A percentile compares a stretch with the other conserved stretches of the same genome.
phyloP scores from a whole-genome alignment of 1,140 invertebrate genomes.

The Subanguina moxae region DNA sequence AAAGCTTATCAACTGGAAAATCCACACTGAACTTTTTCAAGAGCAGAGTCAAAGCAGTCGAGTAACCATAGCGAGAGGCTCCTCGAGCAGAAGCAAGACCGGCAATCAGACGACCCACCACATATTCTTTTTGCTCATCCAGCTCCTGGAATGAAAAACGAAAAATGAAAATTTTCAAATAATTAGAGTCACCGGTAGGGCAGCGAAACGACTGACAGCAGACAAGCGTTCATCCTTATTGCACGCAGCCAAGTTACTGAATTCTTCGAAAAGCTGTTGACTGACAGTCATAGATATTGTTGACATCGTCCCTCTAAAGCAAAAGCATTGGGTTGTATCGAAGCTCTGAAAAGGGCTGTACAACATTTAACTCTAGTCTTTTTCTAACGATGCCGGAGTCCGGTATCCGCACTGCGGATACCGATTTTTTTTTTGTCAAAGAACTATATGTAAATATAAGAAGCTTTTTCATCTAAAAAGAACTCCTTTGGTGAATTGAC shows the following conservation, averaged over 20 bases:
- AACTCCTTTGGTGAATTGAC: too few species aligned
- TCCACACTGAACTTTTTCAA: background rate
- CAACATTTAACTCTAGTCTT: too few species aligned
- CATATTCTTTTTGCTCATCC: background rate
- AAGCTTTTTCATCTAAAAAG: too few species aligned
- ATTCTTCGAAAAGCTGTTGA: slow-evolving; percentile 1
- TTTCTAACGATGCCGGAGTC: too few species aligned
- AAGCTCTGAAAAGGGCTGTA: too few species aligned
- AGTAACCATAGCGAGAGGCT: background rate
- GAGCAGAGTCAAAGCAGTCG: background rate
- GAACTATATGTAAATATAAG: too few species aligned
- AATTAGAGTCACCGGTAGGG: background rate
- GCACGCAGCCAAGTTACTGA: background rate
- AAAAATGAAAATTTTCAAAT: background rate
- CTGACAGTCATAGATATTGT: too few species aligned
- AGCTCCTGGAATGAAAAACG: background rate
- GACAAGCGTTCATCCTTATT: background rate
- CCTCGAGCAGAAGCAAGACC: background rate
- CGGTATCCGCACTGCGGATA: too few species aligned
- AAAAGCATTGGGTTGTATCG: too few species aligned
- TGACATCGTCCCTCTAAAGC: too few species aligned
- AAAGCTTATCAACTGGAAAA: background rate
- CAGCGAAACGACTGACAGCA: background rate
- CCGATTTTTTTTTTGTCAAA: too few species aligned
- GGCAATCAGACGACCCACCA: background rate